Conservation (phyloP, 2,888 invertebrate genomes). For the Catotricha subobsoleta region DNA sequence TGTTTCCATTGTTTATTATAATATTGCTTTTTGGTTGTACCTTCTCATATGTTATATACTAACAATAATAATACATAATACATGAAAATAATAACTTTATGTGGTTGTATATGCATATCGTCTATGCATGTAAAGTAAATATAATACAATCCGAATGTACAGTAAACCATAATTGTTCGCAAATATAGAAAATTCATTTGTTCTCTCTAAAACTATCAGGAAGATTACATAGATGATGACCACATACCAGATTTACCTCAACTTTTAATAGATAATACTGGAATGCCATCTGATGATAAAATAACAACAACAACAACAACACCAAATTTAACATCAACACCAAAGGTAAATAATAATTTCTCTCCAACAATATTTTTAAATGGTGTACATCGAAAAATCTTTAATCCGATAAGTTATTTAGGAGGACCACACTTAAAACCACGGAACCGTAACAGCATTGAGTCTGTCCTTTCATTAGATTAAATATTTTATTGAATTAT, state of each 20-base stretch:
- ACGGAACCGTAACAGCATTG: conserved; percentile 39
- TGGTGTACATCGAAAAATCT: conserved; percentile 34
- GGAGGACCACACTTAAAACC: conserved; percentile 38
- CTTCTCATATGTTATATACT: too few relatives aligned
- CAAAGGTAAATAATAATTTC: neutral
- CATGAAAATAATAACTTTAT: too few relatives aligned
- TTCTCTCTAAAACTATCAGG: neutral
- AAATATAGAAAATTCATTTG: neutral
- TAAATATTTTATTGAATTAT: conserved; percentile 19
- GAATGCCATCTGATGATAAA: neutral
- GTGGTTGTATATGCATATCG: too few relatives aligned
- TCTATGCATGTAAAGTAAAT: too few relatives aligned
- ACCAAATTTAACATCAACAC: conserved; percentile 4
- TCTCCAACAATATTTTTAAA: conserved; percentile 34
- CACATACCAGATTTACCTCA: conserved; percentile 2
- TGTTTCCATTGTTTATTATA: too few relatives aligned
- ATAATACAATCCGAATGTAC: too few relatives aligned
- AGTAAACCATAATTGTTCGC: neutral
- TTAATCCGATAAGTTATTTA: conserved; percentile 50
- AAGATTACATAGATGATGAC: conserved; percentile 3
- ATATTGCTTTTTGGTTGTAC: too few relatives aligned
- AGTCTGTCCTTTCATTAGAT: conserved; percentile 50
- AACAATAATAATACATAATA: too few relatives aligned
- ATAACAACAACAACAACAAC: conserved; percentile 7
- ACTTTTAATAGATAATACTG: neutral